Conservation (phyloP, 2,888 invertebrate species). For the Tachina lurida region DNA sequence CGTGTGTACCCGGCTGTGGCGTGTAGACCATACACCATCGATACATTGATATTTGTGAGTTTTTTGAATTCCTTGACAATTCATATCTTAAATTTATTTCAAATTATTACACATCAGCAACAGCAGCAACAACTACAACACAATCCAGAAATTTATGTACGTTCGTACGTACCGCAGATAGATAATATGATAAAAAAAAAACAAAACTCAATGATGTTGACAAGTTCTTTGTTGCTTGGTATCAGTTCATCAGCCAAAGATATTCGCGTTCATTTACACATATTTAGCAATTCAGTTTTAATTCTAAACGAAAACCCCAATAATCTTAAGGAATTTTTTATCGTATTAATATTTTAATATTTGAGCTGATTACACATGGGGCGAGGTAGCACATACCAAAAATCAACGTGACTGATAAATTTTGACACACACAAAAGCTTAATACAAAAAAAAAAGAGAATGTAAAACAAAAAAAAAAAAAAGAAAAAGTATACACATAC, state of each 20-base stretch:
- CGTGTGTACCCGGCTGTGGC: not conserved
- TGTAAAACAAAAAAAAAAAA: conserved; percentile 37
- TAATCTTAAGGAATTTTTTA: conserved; percentile 71
- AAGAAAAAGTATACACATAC: conserved; percentile 1
- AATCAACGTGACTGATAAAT: conserved; percentile 72
- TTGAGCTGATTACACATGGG: conserved; percentile 61
- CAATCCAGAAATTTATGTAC: not conserved
- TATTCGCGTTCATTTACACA: conserved; percentile 70
- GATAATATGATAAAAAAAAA: conserved; percentile 45
- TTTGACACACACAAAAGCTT: conserved; percentile 64
- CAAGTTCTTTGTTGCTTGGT: conserved; percentile 59
- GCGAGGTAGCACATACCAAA: conserved; percentile 71
- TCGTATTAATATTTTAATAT: conserved; percentile 51
- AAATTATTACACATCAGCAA: conserved; percentile 58
- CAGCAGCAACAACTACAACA: conserved; percentile 5
- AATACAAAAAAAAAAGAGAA: conserved; percentile 42
- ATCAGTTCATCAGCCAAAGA: conserved; percentile 60
- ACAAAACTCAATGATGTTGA: conserved; percentile 64
- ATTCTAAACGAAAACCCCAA: conserved; percentile 71
- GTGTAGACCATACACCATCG: conserved; percentile 14
- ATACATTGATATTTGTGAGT: conserved; percentile 38
- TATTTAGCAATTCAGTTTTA: conserved; percentile 71
- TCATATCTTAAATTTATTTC: conserved; percentile 58
- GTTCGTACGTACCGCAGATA: conserved; percentile 20
- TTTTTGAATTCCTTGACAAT: conserved; percentile 59